Evolutionary conservation across 2,888 invertebrate genomes (phyloP), one percentile per base, ranked within the genome.

Genomic region (Macrophya annulata): DNA sequence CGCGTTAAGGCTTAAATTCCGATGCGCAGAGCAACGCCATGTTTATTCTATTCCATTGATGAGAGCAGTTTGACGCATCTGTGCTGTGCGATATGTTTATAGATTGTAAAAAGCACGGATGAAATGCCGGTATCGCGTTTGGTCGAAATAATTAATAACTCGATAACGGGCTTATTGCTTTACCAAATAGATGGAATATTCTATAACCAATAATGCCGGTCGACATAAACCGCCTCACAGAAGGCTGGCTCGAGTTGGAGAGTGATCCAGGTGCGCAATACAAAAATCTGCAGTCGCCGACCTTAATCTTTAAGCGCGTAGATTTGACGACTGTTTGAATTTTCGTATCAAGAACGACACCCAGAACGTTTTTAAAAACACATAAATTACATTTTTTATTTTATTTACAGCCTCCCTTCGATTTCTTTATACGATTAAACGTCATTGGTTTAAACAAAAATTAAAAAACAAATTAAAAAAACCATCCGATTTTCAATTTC

Each of bases 171-270:
- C 40, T 59, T 40, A 62, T 81, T 40, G 59, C 40, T 81, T 43
- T 21, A 43, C 5, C 12, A 31, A 81, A 81, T 81, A 62, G 17
- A 81, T 62, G 83, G 83, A 83, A 43, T 71, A 65, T 48, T 25
- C 62, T 4, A 45, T 45, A 55, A 21, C n/a, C 25, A 55, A 91
- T 88, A 92, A 98, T 98, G 98, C 98, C 98, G 87, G 97, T 98
- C 84, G 98, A 98, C 92, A 96, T 98, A 88, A 97, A 97, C 93
- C 96, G 97, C 92, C 94, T 98, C 77, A 98, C 97, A 12, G 98
- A 98, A 93, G 98, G 98, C 84, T 99, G 99, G 99, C 94, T 99
- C 86, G 99, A 99, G 93, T 94, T 99, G 81, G 99, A 99, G 94
- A 99, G 99, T 94, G 99, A 99, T 94, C 99, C 99, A 84, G 99